Evolutionary conservation across 2,797 vertebrate genomes (phyloP), one percentile per base, ranked within the genome.

Genomic region (Selene dorsalis): DNA sequence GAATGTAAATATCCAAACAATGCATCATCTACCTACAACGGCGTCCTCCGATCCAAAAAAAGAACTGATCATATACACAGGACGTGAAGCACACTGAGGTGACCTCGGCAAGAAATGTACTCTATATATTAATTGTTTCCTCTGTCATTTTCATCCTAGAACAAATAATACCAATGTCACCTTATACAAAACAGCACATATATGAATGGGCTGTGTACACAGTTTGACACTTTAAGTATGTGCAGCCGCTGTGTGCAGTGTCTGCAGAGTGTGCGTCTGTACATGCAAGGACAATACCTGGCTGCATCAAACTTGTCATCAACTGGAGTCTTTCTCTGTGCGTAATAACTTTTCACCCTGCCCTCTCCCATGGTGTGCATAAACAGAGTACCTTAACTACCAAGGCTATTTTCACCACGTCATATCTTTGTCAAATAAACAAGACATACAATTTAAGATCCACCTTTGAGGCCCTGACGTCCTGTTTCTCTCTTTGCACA

Each of bases 201-300:
- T 43, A 28, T 35, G 32, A 18, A 53, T n/a, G 28, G 2, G 56
- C 45, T 14, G 13, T 60, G 48, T 32, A 39, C 0, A 0, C 52
- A 56, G 50, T 48, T 58, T 28, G 5, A 59, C 43, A 63, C 18
- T 17, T 39, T 38, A 9, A 66, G 20, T 9, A 60, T 63, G 30
- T 65, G 20, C 41, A 41, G n/a, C 20, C 35, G 45, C n/a, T n/a
- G 20, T 20, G 18, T 69, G 14, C 52, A 28, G 6, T 1, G 4
- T 53, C 18, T 66, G 50, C 17, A 18, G 32, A 0, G 10, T 58
- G 35, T 50, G 9, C 22, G 57, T 60, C 45, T 68, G 58, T 61
- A 60, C 69, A 69, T 69, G 32, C 53, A 38, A 18, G 65, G 63
- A 78, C 64, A 64, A 69, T 87, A 73, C 35, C 50, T n/a, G 12